Percentiles rank a stretch among this genome's conserved stretches.
phyloP scores from a whole-genome alignment of 2,888 invertebrate genomes.

The Orchesella flavescens region DNA sequence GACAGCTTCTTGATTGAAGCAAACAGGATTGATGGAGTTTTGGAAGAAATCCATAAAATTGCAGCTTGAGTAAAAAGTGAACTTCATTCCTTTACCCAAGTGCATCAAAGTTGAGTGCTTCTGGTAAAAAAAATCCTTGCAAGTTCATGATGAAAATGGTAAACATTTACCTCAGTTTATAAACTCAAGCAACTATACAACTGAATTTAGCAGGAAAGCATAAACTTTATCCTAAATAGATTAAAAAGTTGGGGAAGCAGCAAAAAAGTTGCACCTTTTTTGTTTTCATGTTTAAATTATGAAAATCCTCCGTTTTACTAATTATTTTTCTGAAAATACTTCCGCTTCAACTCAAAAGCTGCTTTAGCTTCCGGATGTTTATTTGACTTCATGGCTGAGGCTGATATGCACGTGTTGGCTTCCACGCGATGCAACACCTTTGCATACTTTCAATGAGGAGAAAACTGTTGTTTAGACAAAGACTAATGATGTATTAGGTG shows the following conservation, averaged over 20 bases:
- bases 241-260: too few species aligned
- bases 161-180: not conserved
- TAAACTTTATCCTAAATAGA: too few species aligned
- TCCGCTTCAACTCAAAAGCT: not conserved
- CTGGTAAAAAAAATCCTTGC: not conserved
- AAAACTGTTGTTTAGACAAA: not conserved
- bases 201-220: not conserved
- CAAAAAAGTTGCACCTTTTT: too few species aligned
- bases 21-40: conserved; percentile 35
- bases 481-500: conserved; percentile 18
- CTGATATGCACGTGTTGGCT: not conserved
- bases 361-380: not conserved
- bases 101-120: not conserved
- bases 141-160: not conserved
- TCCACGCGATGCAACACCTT: not conserved
- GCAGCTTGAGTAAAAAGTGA: not conserved
- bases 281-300: too few species aligned
- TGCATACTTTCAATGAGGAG: not conserved
- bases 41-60: not conserved
- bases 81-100: not conserved
- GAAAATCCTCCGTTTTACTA: too few species aligned
- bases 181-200: not conserved
- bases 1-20: conserved; percentile 55
- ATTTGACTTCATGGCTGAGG: not conserved
- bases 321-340: not conserved